These are phyloP conservation scores for Dysmachus trigonus DNA, from an alignment of 2,888 invertebrate genomes.

Conservation along the genomic window DNA sequence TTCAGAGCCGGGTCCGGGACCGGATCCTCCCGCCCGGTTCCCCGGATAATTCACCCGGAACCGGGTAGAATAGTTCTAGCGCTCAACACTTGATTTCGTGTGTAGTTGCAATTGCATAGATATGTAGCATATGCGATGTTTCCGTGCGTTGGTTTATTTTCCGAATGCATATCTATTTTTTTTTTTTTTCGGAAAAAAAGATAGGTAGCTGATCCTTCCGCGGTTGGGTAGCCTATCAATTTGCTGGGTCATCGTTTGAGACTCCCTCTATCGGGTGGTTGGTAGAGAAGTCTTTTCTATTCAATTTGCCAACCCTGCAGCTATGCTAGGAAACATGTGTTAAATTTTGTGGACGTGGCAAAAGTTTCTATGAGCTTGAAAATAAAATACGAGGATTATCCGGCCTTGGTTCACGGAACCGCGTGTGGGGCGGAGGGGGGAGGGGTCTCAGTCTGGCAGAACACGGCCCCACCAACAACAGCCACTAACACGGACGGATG, in stretches of 20 bases:
- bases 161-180: background rate
- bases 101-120: conserved; percentile 31
- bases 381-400: conserved; percentile 25
- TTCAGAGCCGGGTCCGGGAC: background rate
- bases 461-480: background rate
- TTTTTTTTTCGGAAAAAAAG: background rate
- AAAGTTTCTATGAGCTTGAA: conserved; percentile 32
- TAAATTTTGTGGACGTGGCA: conserved; percentile 10
- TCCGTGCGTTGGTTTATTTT: conserved; percentile 27
- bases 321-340: conserved; percentile 11
- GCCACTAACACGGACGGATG: background rate
- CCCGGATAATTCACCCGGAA: background rate
- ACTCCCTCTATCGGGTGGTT: background rate
- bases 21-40: too few species aligned
- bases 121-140: too few species aligned
- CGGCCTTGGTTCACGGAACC: background rate
- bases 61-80: background rate
- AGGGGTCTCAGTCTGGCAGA: background rate
- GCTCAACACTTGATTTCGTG: conserved; percentile 39
- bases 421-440: background rate
- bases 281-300: background rate
- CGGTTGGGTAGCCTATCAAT: background rate
- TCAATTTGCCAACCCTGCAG: background rate
- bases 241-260: background rate
- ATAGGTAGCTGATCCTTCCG: background rate